Base-by-base conservation (phyloP, 1,140 invertebrate species). In the Temnothorax longispinosus region DNA sequence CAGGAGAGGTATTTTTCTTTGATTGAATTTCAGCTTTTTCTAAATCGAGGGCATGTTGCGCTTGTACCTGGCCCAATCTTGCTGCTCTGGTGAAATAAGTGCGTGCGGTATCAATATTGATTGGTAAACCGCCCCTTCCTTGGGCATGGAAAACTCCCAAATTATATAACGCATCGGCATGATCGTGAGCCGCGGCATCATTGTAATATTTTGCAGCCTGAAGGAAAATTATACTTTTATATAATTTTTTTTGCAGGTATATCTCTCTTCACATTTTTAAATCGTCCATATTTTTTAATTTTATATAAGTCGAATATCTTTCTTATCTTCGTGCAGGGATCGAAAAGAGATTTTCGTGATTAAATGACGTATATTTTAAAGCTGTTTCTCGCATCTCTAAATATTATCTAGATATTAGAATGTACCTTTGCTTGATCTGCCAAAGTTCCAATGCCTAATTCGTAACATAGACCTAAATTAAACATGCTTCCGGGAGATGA, bases 131-230 rank as follows among this genome's bases (percentile, higher is more conserved):
- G 41, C 96, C 97, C 87, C 95, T 94, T 2, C 96, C 97, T 92
- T 97, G 96, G 10, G 96, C 96, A 93, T 97, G 95, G 88, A 96
- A 97, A 60, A 97, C 95, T 11, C 96, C 96, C 50, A 97, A 93
- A 88, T 97, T 97, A 92, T 97, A 97, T 80, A 96, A 95, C 0
- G 96, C 96, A 87, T 95, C 95, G 3, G 96, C 94, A 92, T 97
- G 96, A 41, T 96, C 96, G 67, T 94, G 90, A 21, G 96, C 92
- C n/a, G 96, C 96, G 41, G 96, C 96, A 76, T 94, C 94, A 77
- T 94, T 93, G 89, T 97, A 97, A 86, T 96, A 94, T 84, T 96
- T 95, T 91, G 96, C 96, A 72, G 97, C 97, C 96, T 97, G 81
- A 47, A 93, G 92, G 44, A 89, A 90, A 56, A 88, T 77, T 64